Evolutionary conservation across 2,888 invertebrate species (phyloP).

Genomic region (Lasiommata megera): DNA sequence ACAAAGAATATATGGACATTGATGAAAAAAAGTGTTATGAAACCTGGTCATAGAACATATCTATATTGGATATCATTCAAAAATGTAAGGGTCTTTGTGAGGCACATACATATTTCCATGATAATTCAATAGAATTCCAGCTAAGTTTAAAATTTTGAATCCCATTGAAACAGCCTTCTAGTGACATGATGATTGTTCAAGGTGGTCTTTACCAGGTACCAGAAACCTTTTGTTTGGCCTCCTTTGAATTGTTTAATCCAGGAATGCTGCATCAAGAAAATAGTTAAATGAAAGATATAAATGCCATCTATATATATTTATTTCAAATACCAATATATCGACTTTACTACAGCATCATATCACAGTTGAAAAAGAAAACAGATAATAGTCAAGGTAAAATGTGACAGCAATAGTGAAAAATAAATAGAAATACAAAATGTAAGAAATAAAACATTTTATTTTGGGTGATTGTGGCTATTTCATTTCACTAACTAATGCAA

Average conservation of each 20-base stretch:
- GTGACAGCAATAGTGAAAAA: constrained; percentile 30
- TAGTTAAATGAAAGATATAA: constrained; percentile 17
- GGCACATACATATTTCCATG: too few relatives aligned
- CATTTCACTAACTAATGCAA: constrained; percentile 37
- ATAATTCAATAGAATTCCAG: too few relatives aligned
- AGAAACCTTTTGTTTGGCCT: too few relatives aligned
- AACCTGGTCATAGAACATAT: too few relatives aligned
- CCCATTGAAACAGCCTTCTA: too few relatives aligned
- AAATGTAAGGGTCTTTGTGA: too few relatives aligned
- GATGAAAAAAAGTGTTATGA: too few relatives aligned
- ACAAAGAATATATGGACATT: constrained; percentile 47
- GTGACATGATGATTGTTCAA: too few relatives aligned
- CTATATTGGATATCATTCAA: too few relatives aligned
- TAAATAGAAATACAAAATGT: constrained; percentile 23
- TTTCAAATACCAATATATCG: constrained; percentile 23
- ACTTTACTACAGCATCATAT: constrained; percentile 24
- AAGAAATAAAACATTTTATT: constrained; percentile 44
- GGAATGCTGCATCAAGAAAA: neutral
- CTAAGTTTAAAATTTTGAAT: too few relatives aligned
- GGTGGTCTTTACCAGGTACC: too few relatives aligned
- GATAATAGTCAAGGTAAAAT: constrained; percentile 27
- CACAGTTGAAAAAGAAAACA: constrained; percentile 32
- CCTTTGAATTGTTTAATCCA: too few relatives aligned
- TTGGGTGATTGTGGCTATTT: constrained; percentile 38
- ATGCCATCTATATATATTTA: constrained; percentile 28